Percentiles rank a stretch among this genome's conserved stretches.
Conservation (phyloP, 2,797 vertebrate genomes). For the Sphenodon punctatus region DNA sequence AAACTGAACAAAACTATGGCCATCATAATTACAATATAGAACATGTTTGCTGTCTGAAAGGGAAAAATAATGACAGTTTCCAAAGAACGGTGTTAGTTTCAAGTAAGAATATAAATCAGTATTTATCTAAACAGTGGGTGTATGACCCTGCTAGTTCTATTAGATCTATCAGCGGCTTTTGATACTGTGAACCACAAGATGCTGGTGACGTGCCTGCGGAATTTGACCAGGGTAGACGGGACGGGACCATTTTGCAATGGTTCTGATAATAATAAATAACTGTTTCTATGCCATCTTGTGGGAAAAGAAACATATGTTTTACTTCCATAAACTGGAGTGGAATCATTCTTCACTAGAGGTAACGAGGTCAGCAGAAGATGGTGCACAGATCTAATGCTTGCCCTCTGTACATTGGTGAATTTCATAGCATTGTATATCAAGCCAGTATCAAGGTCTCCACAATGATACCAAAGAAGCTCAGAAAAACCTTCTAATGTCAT, state of each 20-base stretch:
- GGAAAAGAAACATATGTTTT: not conserved
- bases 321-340: not conserved
- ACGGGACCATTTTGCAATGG: no score
- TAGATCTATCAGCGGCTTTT: no score
- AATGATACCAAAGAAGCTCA: not conserved
- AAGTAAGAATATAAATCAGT: not conserved
- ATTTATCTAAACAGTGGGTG: no score
- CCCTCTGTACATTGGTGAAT: not conserved
- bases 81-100: not conserved
- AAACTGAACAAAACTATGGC: constrained; percentile 94
- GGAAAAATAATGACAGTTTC: not conserved
- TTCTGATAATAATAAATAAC: not conserved
- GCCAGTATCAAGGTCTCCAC: not conserved
- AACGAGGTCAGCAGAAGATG: no score
- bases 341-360: not conserved
- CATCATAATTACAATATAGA: constrained; percentile 98
- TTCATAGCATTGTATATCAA: no score
- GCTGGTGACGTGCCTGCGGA: no score
- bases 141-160: no score
- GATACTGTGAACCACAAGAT: no score
- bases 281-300: not conserved
- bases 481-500: no score
- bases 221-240: no score
- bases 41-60: constrained; percentile 93
- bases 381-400: not conserved